Evolutionary conservation across 2,113 vertebrate species (phyloP), one percentile per base, ranked within the genome.

Genomic region (Rhea pennata): DNA sequence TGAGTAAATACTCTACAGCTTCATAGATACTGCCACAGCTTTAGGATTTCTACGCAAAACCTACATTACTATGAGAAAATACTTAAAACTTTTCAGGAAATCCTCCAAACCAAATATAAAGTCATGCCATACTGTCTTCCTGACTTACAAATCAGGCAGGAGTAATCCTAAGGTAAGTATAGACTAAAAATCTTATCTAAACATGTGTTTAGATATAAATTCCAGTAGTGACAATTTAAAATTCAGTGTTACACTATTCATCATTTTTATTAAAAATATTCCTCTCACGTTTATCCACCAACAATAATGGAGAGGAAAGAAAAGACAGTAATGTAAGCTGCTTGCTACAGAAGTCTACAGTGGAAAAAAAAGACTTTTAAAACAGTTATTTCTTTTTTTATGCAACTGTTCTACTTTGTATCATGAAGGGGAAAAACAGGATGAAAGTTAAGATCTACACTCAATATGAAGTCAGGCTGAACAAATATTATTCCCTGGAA

Each of bases 261-360:
- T 23, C 4, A 22, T 59, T 83, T 85, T 62, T 6, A 46, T 36
- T 75, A 40, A 40, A 51, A 75, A 42, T 12, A 65, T 59, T 11
- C 1, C 5, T 31, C 48, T 33, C 36, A 2, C 20, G 17, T 40
- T 40, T 50, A 75, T n/a, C n/a, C 27, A 78, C 12, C 24, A 85
- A 29, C 15, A 39, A 51, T 0, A 0, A 70, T 2, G 3, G 6
- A 23, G 78, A 79, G 5, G 33, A 4, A 84, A 36, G 36, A 36
- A 81, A 64, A 3, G 2, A n/a, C 4, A 87, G 48, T 0, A 75
- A 5, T 36, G 65, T 73, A 71, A 79, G 15, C 6, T 62, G 13
- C 10, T 59, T 50, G 12, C 15, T 73, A 11, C 1, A 72, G 36
- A 56, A 51, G 59, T 51, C 50, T 27, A 6, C 8, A 59, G 15